phyloP scores from a whole-genome alignment of 1,140 invertebrate species.

The Grapholita molesta region DNA sequence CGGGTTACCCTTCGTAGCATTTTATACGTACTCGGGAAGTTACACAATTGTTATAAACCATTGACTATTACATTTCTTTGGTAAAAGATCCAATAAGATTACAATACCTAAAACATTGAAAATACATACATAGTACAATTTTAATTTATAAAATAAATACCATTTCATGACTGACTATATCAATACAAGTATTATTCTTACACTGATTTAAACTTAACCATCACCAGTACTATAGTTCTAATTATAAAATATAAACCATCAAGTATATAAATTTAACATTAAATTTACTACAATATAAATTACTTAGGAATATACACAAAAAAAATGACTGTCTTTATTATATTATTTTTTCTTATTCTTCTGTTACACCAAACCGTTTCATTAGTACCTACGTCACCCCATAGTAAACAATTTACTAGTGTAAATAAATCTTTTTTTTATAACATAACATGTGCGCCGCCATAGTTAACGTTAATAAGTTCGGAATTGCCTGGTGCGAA shows the following conservation, averaged over 20 bases:
- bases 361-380: too few relatives aligned
- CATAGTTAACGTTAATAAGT: too few relatives aligned
- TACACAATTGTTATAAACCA: background rate
- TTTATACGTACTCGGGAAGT: background rate
- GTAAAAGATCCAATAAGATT: constrained; percentile 5
- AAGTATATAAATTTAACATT: background rate
- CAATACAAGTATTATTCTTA: background rate
- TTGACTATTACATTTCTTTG: constrained; percentile 13
- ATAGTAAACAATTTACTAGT: too few relatives aligned
- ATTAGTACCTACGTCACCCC: too few relatives aligned
- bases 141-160: background rate
- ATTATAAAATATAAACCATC: background rate
- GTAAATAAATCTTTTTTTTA: too few relatives aligned
- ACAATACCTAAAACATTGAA: background rate
- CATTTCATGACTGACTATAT: background rate
- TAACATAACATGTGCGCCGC: too few relatives aligned
- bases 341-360: background rate
- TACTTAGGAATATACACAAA: background rate
- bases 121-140: background rate
- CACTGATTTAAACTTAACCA: background rate
- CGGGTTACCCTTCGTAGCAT: background rate
- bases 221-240: background rate
- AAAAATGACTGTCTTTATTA: constrained; percentile 1
- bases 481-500: too few relatives aligned
- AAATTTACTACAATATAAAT: background rate